Evolutionary conservation across 1,140 invertebrate genomes (phyloP).

Genomic region (Aphidius ervi): DNA sequence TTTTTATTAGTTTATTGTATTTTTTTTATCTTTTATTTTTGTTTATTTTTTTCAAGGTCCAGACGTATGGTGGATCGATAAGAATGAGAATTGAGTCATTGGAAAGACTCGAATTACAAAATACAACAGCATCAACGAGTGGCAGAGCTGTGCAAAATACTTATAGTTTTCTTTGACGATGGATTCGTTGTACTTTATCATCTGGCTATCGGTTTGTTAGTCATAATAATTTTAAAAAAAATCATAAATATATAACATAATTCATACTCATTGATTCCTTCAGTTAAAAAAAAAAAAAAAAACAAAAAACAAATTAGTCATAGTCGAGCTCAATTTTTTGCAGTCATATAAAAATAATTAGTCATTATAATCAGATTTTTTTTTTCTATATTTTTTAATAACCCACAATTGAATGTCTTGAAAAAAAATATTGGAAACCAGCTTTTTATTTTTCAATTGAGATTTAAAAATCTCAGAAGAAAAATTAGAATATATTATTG

Average conservation of each 20-base stretch:
- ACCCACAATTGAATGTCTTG: too few relatives aligned
- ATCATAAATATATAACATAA: not conserved
- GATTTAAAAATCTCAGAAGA: too few relatives aligned
- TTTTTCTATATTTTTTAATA: too few relatives aligned
- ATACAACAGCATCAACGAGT: slow-evolving; percentile 49
- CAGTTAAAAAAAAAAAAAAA: not conserved
- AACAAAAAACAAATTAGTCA: not conserved
- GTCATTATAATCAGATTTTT: not conserved
- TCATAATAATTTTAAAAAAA: slow-evolving; percentile 35
- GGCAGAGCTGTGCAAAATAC: slow-evolving; percentile 68
- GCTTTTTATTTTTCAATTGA: too few relatives aligned
- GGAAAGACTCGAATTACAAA: slow-evolving; percentile 58
- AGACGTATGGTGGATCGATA: slow-evolving; percentile 65
- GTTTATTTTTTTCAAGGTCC: slow-evolving; percentile 39
- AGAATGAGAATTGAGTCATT: slow-evolving; percentile 63
- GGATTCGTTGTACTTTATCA: slow-evolving; percentile 41
- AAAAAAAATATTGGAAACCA: too few relatives aligned
- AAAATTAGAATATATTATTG: too few relatives aligned
- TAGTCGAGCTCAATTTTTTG: slow-evolving; percentile 13
- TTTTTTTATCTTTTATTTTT: slow-evolving; percentile 1
- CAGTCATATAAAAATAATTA: slow-evolving; percentile 8
- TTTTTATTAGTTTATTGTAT: not conserved
- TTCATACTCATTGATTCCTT: not conserved
- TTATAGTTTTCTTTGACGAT: slow-evolving; percentile 68
- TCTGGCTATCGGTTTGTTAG: slow-evolving; percentile 39